phyloP scores from a whole-genome alignment of 2,888 invertebrate genomes.

The Blastobasis lacticolella region DNA sequence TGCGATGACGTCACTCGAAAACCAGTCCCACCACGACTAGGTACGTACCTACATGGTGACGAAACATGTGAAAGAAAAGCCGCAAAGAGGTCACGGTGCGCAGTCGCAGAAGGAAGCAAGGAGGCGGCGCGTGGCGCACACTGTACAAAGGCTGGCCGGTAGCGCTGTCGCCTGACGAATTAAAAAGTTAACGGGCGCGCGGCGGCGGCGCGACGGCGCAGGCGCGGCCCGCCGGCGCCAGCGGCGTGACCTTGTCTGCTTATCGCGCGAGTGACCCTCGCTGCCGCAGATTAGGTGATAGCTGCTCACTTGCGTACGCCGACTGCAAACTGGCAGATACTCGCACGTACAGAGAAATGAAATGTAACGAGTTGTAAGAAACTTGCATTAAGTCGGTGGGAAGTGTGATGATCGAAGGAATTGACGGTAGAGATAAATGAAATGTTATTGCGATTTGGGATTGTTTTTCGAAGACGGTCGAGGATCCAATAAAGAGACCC shows the following conservation, averaged over 20 bases:
- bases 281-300: slow-evolving; percentile 52
- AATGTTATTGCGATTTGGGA: not conserved
- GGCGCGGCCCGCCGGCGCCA: slow-evolving; percentile 60
- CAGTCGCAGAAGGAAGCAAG: slow-evolving; percentile 21
- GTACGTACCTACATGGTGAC: not conserved
- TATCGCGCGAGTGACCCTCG: slow-evolving; percentile 68
- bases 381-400: not conserved
- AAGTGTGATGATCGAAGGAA: not conserved
- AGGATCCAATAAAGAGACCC: slow-evolving; percentile 7
- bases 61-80: slow-evolving; percentile 6
- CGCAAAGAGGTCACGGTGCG: slow-evolving; percentile 18
- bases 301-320: slow-evolving; percentile 32
- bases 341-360: not conserved
- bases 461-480: not conserved
- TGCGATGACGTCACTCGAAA: no score
- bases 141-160: slow-evolving; percentile 47
- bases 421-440: not conserved
- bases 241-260: slow-evolving; percentile 69
- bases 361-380: not conserved
- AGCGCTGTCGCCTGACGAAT: slow-evolving; percentile 57
- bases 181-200: slow-evolving; percentile 65
- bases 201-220: slow-evolving; percentile 53
- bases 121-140: slow-evolving; percentile 33
- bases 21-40: no score
- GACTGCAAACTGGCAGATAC: slow-evolving; percentile 4